A percentile compares a stretch with the other conserved stretches of the same genome.
These are phyloP conservation scores for Leptopilina myrica DNA, from an alignment of 2,888 invertebrate species.

Conservation along the genomic window DNA sequence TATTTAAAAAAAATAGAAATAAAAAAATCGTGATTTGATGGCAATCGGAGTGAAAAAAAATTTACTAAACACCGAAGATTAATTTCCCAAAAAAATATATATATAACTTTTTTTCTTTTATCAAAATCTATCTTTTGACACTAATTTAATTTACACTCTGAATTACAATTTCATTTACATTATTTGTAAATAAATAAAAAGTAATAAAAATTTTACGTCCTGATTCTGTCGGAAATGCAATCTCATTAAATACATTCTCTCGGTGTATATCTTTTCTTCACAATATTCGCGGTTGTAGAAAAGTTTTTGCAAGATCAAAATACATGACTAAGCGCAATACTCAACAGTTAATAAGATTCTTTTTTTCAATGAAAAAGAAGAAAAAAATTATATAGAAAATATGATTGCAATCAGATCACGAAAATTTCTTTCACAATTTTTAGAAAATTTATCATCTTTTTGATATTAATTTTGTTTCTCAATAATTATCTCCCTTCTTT, in stretches of 20 bases:
- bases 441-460: too few species aligned
- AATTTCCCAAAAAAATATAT: neutral
- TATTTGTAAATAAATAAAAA: slow-evolving; percentile 12
- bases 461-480: too few species aligned
- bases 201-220: neutral
- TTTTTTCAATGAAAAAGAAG: neutral
- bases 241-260: slow-evolving; percentile 4
- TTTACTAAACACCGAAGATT: too few species aligned
- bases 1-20: too few species aligned
- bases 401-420: neutral
- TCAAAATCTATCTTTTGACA: neutral
- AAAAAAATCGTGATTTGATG: too few species aligned
- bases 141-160: neutral
- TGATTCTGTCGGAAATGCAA: slow-evolving; percentile 3
- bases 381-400: too few species aligned
- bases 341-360: neutral
- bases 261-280: neutral
- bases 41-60: too few species aligned
- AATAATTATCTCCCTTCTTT: too few species aligned
- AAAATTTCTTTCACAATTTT: neutral
- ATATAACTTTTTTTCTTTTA: neutral
- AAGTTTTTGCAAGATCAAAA: slow-evolving; percentile 11
- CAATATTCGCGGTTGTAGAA: neutral
- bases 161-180: neutral
- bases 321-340: slow-evolving; percentile 13